Base-by-base conservation (phyloP, 2,113 vertebrate genomes). In the Cheilinus undulatus region DNA sequence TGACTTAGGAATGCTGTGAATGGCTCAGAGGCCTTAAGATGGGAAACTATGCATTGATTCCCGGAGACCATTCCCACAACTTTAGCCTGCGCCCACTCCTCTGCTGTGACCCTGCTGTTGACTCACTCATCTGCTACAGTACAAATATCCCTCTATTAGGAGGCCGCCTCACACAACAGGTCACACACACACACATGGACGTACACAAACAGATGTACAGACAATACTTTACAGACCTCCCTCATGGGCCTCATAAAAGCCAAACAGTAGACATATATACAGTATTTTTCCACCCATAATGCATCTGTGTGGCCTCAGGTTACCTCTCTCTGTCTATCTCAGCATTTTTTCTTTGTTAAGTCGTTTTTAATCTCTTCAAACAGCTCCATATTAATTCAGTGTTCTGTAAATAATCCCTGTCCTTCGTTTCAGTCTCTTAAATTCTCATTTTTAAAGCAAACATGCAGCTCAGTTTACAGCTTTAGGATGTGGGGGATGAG, bases 1-100 rank as follows among this genome's bases (percentile, higher is more conserved):
- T 87, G 86, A 86, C 85, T 90, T 59, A 80, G 86, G 91, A 92
- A 92, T 91, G 87, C 78, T 43, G 20, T n/a, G 54, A 89, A 83
- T 54, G 59, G 76, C 84, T 84, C 73, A 67, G 85, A 86, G 75
- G 78, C 80, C 81, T 88, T 86, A 79, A 84, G 79, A 84, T 85
- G 86, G 80, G 83, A 86, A 91, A 83, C 19, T 86, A 76, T 84
- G 88, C 85, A 80, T 76, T 53, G 59, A 86, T 86, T 86, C 78
- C 78, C 19, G 49, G 54, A 68, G 76, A 82, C 73, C 30, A 22
- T 88, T 86, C 78, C 75, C 80, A 72, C 48, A 80, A 82, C 69
- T 17, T 78, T 30, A 64, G 63, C 54, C 57, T 76, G 63, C 56
- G 9, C 53, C 43, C 76, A 19, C 71, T 30, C 63, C 49, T 64